Conservation (phyloP, 2,888 invertebrate genomes). For the Meteorus cinctellus region DNA sequence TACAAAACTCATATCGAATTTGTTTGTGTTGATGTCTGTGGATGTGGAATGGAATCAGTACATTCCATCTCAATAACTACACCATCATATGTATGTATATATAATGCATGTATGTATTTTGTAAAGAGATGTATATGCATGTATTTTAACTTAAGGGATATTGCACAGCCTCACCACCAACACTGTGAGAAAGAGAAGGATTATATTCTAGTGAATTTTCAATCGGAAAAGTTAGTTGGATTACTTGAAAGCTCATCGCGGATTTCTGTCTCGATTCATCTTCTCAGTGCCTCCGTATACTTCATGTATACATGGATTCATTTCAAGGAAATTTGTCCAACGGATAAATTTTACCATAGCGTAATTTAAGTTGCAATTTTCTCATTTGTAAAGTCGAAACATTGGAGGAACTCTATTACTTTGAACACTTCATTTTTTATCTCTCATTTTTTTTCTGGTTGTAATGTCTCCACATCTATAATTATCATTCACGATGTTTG, state of each 20-base stretch:
- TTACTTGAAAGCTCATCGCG: slow-evolving; percentile 49
- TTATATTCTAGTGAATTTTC: slow-evolving; percentile 49
- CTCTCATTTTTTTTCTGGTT: too few species aligned
- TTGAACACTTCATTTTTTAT: too few species aligned
- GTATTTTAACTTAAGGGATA: slow-evolving; percentile 40
- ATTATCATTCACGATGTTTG: too few species aligned
- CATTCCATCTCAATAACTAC: slow-evolving; percentile 17
- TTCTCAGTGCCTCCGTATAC: too few species aligned
- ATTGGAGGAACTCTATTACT: background rate
- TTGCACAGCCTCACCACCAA: slow-evolving; percentile 6
- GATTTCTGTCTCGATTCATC: slow-evolving; percentile 19
- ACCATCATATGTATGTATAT: background rate
- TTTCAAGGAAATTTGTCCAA: background rate
- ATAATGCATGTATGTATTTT: slow-evolving; percentile 7
- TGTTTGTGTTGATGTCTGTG: slow-evolving; percentile 43
- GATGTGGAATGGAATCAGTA: background rate
- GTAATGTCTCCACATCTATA: too few species aligned
- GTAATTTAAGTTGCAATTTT: background rate
- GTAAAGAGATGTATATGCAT: slow-evolving; percentile 23
- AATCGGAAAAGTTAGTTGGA: slow-evolving; percentile 53
- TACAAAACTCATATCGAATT: slow-evolving; percentile 60
- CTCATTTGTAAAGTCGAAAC: background rate
- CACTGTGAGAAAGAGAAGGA: slow-evolving; percentile 21
- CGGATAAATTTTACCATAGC: background rate
- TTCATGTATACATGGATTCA: background rate